These are phyloP conservation scores for Batillaria attramentaria DNA, from an alignment of 1,140 invertebrate genomes.

Conservation along the genomic window DNA sequence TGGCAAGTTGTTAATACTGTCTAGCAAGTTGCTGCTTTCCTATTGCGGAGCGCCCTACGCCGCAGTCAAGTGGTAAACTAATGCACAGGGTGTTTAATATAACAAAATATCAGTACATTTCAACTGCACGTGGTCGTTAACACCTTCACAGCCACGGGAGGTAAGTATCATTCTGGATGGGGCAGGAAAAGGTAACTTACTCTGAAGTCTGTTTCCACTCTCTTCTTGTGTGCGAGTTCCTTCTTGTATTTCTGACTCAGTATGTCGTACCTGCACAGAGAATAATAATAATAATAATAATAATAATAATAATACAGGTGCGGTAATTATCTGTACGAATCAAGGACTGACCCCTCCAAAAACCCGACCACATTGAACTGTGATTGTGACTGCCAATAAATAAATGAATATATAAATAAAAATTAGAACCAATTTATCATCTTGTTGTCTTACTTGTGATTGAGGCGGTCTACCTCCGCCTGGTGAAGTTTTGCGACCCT, in stretches of 20 bases:
- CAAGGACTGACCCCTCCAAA: neutral
- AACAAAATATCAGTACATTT: too few species aligned
- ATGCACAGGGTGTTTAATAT: too few species aligned
- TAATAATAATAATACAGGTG: too few species aligned
- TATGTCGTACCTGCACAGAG: constrained; percentile 53
- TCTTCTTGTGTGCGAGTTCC: constrained; percentile 56
- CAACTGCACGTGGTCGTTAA: too few species aligned
- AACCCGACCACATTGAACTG: neutral
- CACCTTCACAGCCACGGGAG: too few species aligned
- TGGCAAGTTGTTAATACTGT: too few species aligned
- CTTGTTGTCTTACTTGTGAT: constrained; percentile 49
- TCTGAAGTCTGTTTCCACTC: constrained; percentile 65
- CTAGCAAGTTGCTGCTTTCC: too few species aligned
- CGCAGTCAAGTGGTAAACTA: too few species aligned
- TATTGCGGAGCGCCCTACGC: too few species aligned
- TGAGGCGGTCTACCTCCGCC: constrained; percentile 55
- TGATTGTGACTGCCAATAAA: too few species aligned
- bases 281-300: too few species aligned
- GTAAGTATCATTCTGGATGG: too few species aligned
- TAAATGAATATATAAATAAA: neutral
- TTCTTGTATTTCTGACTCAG: constrained; percentile 58
- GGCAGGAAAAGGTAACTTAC: constrained; percentile 41
- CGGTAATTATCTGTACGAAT: neutral
- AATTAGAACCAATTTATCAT: neutral
- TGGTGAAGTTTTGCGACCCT: constrained; percentile 55